phyloP scores from a whole-genome alignment of 1,140 invertebrate species.

The Uloborus diversus region DNA sequence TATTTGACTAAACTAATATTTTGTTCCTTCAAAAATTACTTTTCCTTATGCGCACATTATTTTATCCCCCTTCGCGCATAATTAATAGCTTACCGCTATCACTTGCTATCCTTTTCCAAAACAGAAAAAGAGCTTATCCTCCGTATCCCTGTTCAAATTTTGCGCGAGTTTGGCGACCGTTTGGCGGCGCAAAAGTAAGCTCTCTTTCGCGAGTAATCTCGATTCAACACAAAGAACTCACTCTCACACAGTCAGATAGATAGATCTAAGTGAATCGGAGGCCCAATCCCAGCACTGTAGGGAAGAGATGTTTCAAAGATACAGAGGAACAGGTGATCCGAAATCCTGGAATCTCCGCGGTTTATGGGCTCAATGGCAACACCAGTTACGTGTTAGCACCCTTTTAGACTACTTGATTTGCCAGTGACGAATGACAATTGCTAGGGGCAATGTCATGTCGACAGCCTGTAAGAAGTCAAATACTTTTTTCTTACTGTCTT shows the following conservation, averaged over 20 bases:
- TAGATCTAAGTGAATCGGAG: constrained; percentile 14
- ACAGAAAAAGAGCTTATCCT: too few species aligned
- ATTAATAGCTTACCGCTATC: too few species aligned
- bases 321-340: constrained; percentile 25
- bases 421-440: constrained; percentile 29
- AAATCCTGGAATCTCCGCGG: not conserved
- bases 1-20: too few species aligned
- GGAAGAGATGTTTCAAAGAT: constrained; percentile 18
- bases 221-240: constrained; percentile 33
- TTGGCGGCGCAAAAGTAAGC: constrained; percentile 7
- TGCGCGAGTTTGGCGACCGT: constrained; percentile 21
- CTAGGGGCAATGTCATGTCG: constrained; percentile 38
- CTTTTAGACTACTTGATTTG: constrained; percentile 23
- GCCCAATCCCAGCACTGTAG: not conserved
- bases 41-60: too few species aligned
- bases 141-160: too few species aligned
- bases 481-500: constrained; percentile 22
- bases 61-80: too few species aligned
- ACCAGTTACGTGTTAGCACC: constrained; percentile 3
- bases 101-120: too few species aligned
- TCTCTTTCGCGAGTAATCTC: constrained; percentile 1
- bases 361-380: not conserved
- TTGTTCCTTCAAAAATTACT: too few species aligned
- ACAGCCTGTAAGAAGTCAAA: constrained; percentile 32
- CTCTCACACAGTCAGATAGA: constrained; percentile 7